These are phyloP conservation scores for Ophiothrix spiculata DNA, from an alignment of 35 echinoderm and acorn worm genomes.

Conservation along the genomic window DNA sequence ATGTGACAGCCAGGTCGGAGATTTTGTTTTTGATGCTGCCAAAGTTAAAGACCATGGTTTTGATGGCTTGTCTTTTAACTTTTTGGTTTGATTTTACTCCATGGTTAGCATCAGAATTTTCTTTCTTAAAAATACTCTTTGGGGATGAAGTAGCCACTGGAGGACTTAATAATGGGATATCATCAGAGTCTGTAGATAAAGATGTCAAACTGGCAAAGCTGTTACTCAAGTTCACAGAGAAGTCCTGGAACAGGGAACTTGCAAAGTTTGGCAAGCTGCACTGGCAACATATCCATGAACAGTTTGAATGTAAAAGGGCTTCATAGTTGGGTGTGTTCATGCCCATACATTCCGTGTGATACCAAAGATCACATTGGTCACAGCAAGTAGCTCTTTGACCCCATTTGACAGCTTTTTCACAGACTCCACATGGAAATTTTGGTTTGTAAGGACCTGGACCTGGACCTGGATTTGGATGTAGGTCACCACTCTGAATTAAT, in stretches of 20 bases:
- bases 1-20: too few species aligned
- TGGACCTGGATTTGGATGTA: neutral
- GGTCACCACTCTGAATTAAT: neutral
- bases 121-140: too few species aligned
- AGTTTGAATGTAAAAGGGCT: neutral
- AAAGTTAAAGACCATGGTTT: too few species aligned
- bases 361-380: slow-evolving; percentile 23
- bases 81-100: too few species aligned
- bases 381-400: neutral
- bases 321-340: neutral
- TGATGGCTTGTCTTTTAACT: too few species aligned
- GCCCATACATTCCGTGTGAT: slow-evolving; percentile 3
- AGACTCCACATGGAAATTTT: slow-evolving; percentile 19
- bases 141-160: slow-evolving; percentile 5
- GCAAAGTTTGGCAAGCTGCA: slow-evolving; percentile 11
- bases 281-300: slow-evolving; percentile 3
- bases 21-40: too few species aligned
- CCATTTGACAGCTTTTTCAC: slow-evolving; percentile 18
- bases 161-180: neutral
- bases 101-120: too few species aligned
- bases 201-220: neutral
- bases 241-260: neutral
- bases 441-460: neutral
- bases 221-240: neutral
- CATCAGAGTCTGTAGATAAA: neutral